These are phyloP conservation scores for Brenthis hecate DNA, from an alignment of 2,888 invertebrate genomes.

Conservation along the genomic window DNA sequence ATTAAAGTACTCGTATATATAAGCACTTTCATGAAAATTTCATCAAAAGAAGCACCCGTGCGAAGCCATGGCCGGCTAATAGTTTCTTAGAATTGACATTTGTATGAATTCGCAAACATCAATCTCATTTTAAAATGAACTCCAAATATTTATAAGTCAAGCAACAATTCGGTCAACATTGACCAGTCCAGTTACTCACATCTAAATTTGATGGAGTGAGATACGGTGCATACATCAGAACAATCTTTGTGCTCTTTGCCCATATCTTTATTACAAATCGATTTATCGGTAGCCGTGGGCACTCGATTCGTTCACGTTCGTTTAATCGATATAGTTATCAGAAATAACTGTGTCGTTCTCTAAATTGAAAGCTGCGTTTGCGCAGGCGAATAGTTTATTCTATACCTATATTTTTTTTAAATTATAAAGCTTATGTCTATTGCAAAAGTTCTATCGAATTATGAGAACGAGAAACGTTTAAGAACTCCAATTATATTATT, in stretches of 20 bases:
- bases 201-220: constrained; percentile 34
- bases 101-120: not conserved
- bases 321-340: constrained; percentile 45
- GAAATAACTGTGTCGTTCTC: constrained; percentile 30
- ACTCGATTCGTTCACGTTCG: constrained; percentile 52
- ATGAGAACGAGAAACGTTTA: not conserved
- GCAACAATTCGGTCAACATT: constrained; percentile 29
- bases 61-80: too few relatives aligned
- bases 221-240: constrained; percentile 35
- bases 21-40: too few relatives aligned
- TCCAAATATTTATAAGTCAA: constrained; percentile 18
- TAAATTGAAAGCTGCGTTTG: constrained; percentile 28
- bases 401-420: not conserved
- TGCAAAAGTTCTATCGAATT: not conserved
- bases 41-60: too few relatives aligned
- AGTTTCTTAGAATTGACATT: too few relatives aligned
- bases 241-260: constrained; percentile 34
- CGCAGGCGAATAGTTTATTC: not conserved
- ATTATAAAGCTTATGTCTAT: not conserved
- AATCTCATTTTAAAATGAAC: constrained; percentile 8
- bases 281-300: constrained; percentile 54
- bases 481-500: not conserved
- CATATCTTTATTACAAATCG: constrained; percentile 58
- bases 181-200: constrained; percentile 24
- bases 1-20: too few relatives aligned